Conservation (phyloP, 35 echinoderm and acorn worm species). For the Lytechinus variegatus region DNA sequence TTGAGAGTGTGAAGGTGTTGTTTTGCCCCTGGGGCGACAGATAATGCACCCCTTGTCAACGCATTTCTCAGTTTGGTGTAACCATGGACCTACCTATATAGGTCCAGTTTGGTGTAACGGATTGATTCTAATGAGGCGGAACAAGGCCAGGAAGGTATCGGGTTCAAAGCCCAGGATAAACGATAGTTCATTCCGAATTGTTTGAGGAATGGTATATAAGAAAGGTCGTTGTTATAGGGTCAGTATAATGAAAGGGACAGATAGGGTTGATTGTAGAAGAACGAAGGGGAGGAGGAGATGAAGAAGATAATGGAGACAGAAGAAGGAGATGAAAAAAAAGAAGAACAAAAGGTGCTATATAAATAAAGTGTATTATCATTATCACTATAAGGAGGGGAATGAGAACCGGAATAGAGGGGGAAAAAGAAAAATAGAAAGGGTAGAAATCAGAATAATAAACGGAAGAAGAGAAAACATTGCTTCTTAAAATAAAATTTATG, state of each 20-base stretch:
- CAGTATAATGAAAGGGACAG: neutral
- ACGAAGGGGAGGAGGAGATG: neutral
- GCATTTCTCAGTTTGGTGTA: neutral
- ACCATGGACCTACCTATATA: too few relatives aligned
- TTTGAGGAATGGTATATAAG: neutral
- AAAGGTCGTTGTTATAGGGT: neutral
- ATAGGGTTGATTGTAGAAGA: neutral
- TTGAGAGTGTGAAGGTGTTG: neutral
- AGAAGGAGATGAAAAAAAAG: neutral
- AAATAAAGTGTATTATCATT: too few relatives aligned
- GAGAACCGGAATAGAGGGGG: too few relatives aligned
- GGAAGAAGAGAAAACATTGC: neutral
- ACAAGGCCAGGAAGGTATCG: neutral
- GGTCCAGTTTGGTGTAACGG: too few relatives aligned
- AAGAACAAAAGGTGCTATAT: neutral
- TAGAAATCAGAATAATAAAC: neutral
- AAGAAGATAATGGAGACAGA: neutral
- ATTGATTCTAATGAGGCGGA: neutral
- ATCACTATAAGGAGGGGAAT: too few relatives aligned
- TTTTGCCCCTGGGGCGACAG: neutral
- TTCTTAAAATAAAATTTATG: too few relatives aligned
- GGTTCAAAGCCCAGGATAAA: neutral
- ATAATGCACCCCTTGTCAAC: slow-evolving; percentile 4
- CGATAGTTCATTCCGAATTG: neutral
- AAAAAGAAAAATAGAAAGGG: neutral